A percentile compares a stretch with the other conserved stretches of the same genome.
These are phyloP conservation scores for Pachydiplax longipennis DNA, from an alignment of 2,888 invertebrate species.

Conservation along the genomic window DNA sequence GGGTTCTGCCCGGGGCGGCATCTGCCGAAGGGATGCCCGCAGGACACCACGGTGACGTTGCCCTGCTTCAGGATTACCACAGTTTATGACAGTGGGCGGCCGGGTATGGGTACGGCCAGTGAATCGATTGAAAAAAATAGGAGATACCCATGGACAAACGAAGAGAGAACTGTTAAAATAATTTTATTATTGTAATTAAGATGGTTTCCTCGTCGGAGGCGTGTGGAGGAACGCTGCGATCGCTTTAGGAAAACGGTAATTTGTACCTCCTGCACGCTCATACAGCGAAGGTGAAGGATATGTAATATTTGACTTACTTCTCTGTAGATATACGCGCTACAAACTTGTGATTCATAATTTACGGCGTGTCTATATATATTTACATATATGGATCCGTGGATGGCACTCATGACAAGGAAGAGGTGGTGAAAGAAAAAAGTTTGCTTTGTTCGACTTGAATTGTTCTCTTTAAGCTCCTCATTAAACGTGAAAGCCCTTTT, in stretches of 20 bases:
- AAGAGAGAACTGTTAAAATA: background rate
- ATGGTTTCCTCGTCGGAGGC: background rate
- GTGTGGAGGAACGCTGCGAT: too few species aligned
- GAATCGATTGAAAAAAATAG: conserved; percentile 44
- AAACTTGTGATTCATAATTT: background rate
- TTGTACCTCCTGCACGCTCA: too few species aligned
- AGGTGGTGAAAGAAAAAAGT: background rate
- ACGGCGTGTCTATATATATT: background rate
- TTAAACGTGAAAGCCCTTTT: background rate
- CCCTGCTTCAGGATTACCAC: conserved; percentile 56
- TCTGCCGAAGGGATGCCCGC: conserved; percentile 47
- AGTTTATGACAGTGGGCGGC: conserved; percentile 57
- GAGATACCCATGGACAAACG: background rate
- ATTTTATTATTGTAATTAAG: background rate
- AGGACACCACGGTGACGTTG: conserved; percentile 49
- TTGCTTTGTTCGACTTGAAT: background rate
- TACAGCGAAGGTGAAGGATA: background rate
- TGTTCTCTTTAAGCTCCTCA: background rate
- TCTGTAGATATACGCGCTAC: background rate
- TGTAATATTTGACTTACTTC: background rate
- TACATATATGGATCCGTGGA: background rate
- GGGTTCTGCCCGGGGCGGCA: conserved; percentile 46
- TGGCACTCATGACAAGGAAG: background rate
- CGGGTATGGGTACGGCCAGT: conserved; percentile 56
- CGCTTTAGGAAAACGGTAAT: too few species aligned